Evolutionary conservation across 2,113 vertebrate species (phyloP).

Genomic region (Maccullochella peelii): DNA sequence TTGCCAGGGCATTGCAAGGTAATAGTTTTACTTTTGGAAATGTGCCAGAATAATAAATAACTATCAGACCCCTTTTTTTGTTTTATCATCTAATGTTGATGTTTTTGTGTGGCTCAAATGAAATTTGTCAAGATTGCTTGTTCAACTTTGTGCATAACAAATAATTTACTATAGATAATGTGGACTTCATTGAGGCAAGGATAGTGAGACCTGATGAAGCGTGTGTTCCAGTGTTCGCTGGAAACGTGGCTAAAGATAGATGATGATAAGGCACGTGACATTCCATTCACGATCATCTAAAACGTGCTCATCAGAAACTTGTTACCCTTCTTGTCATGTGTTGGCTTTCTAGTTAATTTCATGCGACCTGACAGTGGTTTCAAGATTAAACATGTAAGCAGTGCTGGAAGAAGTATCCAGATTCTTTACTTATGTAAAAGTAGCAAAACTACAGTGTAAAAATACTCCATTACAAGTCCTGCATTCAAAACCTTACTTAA

Average conservation of each 20-base stretch:
- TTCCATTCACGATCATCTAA: neutral
- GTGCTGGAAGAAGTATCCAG: too few relatives aligned
- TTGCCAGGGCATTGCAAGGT: too few relatives aligned
- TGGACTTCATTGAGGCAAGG: neutral
- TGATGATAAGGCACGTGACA: neutral
- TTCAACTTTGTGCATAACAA: neutral
- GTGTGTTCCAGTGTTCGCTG: too few relatives aligned
- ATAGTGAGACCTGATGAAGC: too few relatives aligned
- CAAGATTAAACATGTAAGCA: neutral
- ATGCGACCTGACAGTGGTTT: too few relatives aligned
- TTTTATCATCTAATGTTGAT: neutral
- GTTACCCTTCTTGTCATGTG: neutral
- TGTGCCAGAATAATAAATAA: neutral
- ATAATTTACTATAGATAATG: neutral
- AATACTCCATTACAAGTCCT: too few relatives aligned
- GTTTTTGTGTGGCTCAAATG: neutral
- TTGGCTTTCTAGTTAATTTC: neutral
- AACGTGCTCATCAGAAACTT: neutral
- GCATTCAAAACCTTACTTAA: too few relatives aligned
- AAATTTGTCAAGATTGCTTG: too few relatives aligned
- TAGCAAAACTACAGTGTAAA: too few relatives aligned
- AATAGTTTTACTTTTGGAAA: neutral
- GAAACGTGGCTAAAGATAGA: neutral
- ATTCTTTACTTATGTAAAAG: too few relatives aligned
- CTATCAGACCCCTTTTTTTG: neutral